phyloP scores from a whole-genome alignment of 2,888 invertebrate genomes.

The Tribolium freemani region DNA sequence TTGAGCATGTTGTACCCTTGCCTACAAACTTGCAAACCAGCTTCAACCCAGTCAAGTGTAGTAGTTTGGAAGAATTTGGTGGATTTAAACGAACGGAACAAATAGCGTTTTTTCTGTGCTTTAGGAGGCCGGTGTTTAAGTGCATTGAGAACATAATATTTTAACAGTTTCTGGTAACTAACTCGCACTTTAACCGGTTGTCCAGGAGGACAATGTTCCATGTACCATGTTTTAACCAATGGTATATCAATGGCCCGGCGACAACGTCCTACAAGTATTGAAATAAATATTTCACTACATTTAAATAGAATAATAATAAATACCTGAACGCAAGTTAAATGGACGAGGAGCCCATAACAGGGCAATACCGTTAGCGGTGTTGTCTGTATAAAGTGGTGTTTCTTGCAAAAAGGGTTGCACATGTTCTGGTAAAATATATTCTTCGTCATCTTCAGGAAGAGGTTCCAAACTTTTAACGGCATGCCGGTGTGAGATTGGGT shows the following conservation, averaged over 20 bases:
- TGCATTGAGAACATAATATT: conserved; percentile 98
- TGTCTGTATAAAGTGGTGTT: conserved; percentile 96
- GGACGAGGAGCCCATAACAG: conserved; percentile 98
- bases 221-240: conserved; percentile 97
- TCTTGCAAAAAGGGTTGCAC: conserved; percentile 95
- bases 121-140: conserved; percentile 98
- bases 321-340: conserved; percentile 94
- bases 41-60: conserved; percentile 99
- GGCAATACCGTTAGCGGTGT: conserved; percentile 98
- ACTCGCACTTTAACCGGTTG: conserved; percentile 99
- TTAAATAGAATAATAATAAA: too few species aligned
- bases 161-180: conserved; percentile 98
- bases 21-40: conserved; percentile 96
- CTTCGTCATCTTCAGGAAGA: conserved; percentile 93
- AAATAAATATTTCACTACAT: background rate
- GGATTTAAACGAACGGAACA: conserved; percentile 99
- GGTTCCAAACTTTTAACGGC: conserved; percentile 87
- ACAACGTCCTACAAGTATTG: conserved; percentile 77
- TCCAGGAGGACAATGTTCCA: conserved; percentile 94
- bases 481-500: conserved; percentile 97
- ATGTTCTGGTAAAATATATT: conserved; percentile 91
- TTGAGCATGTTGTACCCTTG: conserved; percentile 99
- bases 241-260: conserved; percentile 97
- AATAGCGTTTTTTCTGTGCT: conserved; percentile 97
- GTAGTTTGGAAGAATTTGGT: conserved; percentile 99